A percentile compares a stretch with the other conserved stretches of the same genome.
Evolutionary conservation across 2,888 invertebrate genomes (phyloP).

Genomic region (Stenichneumon culpator): DNA sequence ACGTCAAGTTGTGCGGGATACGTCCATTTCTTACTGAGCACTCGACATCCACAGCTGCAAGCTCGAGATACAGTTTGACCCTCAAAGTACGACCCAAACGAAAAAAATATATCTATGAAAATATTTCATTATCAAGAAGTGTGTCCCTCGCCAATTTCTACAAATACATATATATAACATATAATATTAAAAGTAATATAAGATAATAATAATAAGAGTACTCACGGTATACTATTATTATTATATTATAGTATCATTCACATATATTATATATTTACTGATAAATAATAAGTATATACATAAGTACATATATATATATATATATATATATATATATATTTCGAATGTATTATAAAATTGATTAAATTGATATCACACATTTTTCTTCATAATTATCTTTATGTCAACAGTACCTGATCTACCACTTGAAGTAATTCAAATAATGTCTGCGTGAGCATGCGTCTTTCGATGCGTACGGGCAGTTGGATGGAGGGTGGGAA

Average conservation of each 20-base stretch:
- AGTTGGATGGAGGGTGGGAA: constrained; percentile 19
- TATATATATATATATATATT: no score
- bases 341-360: no score
- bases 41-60: background rate
- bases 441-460: background rate
- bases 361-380: background rate
- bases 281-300: no score
- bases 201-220: no score
- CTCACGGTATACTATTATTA: no score
- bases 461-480: background rate
- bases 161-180: no score
- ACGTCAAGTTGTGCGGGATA: background rate
- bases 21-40: background rate
- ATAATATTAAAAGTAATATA: no score
- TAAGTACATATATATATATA: no score
- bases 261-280: no score
- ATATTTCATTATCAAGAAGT: no score
- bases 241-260: no score
- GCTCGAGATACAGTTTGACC: background rate
- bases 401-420: background rate
- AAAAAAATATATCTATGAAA: background rate
- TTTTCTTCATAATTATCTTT: background rate
- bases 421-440: background rate
- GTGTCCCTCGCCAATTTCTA: no score
- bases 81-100: background rate